A percentile compares a stretch with the other conserved stretches of the same genome.
Conservation (phyloP, 2,113 vertebrate genomes). For the Platysternon megacephalum region DNA sequence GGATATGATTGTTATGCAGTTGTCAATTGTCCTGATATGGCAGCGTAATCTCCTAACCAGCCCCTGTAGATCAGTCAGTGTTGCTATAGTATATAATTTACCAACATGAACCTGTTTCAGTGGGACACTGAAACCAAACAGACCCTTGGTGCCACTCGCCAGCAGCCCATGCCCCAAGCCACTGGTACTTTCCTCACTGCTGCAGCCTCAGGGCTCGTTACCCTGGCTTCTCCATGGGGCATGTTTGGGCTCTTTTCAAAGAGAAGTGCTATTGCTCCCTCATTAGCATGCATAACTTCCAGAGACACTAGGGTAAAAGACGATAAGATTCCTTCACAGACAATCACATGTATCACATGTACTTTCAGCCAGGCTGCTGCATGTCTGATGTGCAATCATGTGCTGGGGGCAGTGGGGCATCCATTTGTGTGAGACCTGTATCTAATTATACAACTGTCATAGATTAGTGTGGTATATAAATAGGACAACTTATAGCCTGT, state of each 20-base stretch:
- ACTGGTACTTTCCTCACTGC: neutral
- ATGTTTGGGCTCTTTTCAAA: neutral
- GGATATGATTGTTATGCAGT: neutral
- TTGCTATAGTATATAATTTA: neutral
- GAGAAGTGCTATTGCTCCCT: neutral
- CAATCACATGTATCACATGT: neutral
- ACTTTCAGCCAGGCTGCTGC: neutral
- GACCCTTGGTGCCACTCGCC: neutral
- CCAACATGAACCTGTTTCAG: neutral
- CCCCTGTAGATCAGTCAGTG: rapidly evolving
- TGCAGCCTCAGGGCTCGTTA: neutral
- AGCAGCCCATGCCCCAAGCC: neutral
- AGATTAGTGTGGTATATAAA: neutral
- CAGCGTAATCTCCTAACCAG: neutral
- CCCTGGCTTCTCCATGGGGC: neutral
- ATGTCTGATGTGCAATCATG: neutral
- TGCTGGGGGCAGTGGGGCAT: neutral
- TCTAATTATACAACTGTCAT: neutral
- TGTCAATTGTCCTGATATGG: neutral
- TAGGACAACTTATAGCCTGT: neutral
- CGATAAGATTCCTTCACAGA: neutral
- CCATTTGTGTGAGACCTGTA: neutral
- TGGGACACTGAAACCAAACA: neutral
- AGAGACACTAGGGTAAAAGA: neutral
- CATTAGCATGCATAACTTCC: neutral